Percentiles rank a stretch among this genome's conserved stretches.
phyloP scores from a whole-genome alignment of 2,888 invertebrate species.

The Ornithoptera priamus region DNA sequence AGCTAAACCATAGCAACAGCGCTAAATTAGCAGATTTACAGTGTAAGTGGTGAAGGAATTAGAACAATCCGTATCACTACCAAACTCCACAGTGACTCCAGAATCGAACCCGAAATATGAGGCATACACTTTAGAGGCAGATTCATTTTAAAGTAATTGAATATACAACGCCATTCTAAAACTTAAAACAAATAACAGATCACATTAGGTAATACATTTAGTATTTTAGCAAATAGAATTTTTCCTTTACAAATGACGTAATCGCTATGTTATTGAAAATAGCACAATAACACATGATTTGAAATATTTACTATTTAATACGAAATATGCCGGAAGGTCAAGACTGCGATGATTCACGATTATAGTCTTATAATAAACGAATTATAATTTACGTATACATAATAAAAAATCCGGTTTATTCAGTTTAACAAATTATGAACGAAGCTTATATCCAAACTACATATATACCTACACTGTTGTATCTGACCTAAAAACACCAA shows the following conservation, averaged over 20 bases:
- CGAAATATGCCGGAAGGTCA: constrained; percentile 23
- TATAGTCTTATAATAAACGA: constrained; percentile 17
- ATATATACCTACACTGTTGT: neutral
- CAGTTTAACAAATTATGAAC: neutral
- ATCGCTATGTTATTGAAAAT: neutral
- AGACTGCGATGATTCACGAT: constrained; percentile 15
- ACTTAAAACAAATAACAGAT: neutral
- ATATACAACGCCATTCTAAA: neutral
- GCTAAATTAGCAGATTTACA: too few relatives aligned
- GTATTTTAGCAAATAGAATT: neutral
- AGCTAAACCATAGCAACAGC: too few relatives aligned
- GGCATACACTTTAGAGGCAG: too few relatives aligned
- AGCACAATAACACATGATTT: neutral
- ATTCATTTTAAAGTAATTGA: neutral
- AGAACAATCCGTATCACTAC: too few relatives aligned
- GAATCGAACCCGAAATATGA: too few relatives aligned
- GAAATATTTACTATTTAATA: constrained; percentile 10
- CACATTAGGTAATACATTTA: neutral
- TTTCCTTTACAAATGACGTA: neutral
- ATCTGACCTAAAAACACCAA: constrained; percentile 29
- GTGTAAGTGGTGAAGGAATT: too few relatives aligned
- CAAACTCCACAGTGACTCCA: too few relatives aligned
- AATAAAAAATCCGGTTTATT: neutral
- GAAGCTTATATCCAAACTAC: neutral
- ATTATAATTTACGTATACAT: constrained; percentile 18